Evolutionary conservation across 2,888 invertebrate genomes (phyloP), one percentile per base, ranked within the genome.

Genomic region (Anorthoa munda): DNA sequence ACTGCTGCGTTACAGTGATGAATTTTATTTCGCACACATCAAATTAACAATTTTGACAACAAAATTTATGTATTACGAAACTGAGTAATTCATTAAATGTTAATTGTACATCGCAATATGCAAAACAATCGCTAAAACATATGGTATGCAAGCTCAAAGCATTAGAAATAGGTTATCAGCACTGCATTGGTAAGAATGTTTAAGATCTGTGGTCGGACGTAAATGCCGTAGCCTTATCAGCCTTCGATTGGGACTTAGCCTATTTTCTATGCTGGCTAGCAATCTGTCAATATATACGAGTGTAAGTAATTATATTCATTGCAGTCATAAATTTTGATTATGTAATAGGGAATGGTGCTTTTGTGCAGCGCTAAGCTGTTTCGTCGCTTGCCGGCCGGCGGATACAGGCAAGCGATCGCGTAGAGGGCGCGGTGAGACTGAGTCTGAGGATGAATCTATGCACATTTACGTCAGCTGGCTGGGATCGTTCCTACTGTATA

Each of bases 101-200:
- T 65, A 71, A 75, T 68, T 68, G 70, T 75, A 64, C 68, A 63
- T 68, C 76, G 75, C 81, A 68, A 31, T 68, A 66, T 48, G 67
- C 65, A 84, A 76, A 81, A 84, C 81, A 75, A 81, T 81, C 82
- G 84, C 77, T 76, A 59, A 81, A 84, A 81, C 65, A 68, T 64
- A 66, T 60, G 71, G 75, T 74, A 77, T 87, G 75, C 79, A 73
- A 79, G 79, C 77, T 79, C 46, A 11, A 69, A 82, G 68, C 75
- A 84, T 81, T 84, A 63, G 56, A 86, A 85, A 83, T 85, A 87
- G 86, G 86, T 86, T 86, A 86, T 86, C 86, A 82, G 71, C 66
- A 76, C 79, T 80, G 79, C 72, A 83, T 73, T 77, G 72, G 73
- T 72, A 69, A 65, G 66, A 78, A 82, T 78, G 73, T 79, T 75